Evolutionary conservation across 2,113 vertebrate genomes (phyloP), one percentile per base, ranked within the genome.

Genomic region (Lepidothrix coronata): DNA sequence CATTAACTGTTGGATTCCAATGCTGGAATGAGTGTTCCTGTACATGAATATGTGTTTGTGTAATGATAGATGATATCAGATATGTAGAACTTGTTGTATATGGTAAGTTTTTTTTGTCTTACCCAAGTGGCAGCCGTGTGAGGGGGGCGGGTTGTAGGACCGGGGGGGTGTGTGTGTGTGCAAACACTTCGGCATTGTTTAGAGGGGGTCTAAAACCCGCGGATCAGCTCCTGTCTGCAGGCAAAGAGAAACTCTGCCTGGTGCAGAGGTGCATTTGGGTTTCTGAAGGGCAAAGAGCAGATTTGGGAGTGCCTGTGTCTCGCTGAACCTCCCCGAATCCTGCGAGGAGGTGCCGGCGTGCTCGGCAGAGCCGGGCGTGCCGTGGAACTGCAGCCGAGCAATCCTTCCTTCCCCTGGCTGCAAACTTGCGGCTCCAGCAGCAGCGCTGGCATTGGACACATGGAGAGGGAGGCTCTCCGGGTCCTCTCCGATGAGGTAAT

Each of bases 401-500:
- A 6, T 41, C 88, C 93, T 31, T 41, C 39, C 39, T 41, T 77
- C 88, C 91, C 68, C 77, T 1, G 43, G 71, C 86, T 65, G 88
- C 93, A 65, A 96, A 96, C 89, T 91, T 58, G 68, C 85, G 6
- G 77, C 90, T 82, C 87, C 31, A 0, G 2, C n/a, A 20, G 4
- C 49, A 4, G 61, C 22, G 63, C 67, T 16, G 92, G 51, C 21
- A 28, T 49, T 67, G 2, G 63, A 82, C 85, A 72, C 7, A 9
- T 11, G 12, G 72, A 23, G 68, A 59, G 75, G n/a, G 84, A 83
- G 87, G 84, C 84, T 91, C 83, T 71, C 73, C 6, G 33, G 31
- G 58, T 37, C 12, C 85, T 85, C 90, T 91, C 39, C 55, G 68
- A 90, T 95, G 96, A 97, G 95, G 91, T 94, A 89, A 97, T 96